These are phyloP conservation scores for Casuarius casuarius DNA, from an alignment of 2,113 vertebrate genomes.

Conservation along the genomic window DNA sequence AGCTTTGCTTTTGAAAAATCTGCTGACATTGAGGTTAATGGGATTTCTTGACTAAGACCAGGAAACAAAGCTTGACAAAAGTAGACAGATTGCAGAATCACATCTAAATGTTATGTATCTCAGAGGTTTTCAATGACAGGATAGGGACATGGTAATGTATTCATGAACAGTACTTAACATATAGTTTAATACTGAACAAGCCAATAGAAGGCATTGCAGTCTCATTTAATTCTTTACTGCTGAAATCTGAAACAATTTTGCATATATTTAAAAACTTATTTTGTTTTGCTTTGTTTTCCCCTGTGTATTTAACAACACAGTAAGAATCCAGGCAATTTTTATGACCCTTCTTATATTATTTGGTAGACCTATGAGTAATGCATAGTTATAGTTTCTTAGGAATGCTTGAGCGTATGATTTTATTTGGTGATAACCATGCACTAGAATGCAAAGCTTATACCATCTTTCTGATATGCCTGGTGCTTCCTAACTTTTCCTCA, in stretches of 20 bases:
- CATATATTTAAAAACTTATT: background rate
- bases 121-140: background rate
- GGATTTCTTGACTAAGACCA: background rate
- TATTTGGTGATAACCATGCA: background rate
- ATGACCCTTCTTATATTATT: rapidly evolving
- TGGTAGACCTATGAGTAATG: background rate
- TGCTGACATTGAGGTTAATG: background rate
- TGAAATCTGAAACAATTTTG: background rate
- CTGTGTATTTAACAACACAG: background rate
- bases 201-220: background rate
- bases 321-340: background rate
- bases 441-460: background rate
- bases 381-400: background rate
- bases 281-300: background rate
- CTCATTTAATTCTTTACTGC: background rate
- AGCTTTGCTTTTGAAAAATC: background rate
- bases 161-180: rapidly evolving
- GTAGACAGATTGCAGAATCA: background rate
- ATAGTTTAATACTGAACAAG: background rate
- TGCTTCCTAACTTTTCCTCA: background rate
- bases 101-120: background rate
- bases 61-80: background rate
- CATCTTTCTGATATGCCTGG: background rate
- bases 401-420: background rate
- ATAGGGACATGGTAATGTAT: background rate